These are phyloP conservation scores for Drosophila insularis DNA, from an alignment of 1,140 invertebrate genomes.

Conservation along the genomic window DNA sequence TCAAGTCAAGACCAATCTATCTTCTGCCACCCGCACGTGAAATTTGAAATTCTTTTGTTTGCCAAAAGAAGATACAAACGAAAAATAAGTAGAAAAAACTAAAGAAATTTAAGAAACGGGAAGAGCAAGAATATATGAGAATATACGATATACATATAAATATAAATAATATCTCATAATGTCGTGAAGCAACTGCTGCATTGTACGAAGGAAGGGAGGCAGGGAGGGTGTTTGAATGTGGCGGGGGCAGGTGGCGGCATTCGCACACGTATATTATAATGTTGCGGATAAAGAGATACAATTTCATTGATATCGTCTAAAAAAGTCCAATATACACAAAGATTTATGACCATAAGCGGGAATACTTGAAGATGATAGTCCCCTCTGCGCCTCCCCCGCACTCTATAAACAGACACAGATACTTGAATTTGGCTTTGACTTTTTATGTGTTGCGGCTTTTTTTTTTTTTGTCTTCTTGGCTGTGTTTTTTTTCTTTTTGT, in stretches of 20 bases:
- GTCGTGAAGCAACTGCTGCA: conserved; percentile 72
- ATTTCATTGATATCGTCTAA: conserved; percentile 82
- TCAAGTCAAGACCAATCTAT: conserved; percentile 70
- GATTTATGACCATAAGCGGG: conserved; percentile 70
- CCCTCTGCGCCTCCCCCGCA: neutral
- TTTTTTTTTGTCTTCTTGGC: neutral
- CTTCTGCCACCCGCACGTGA: conserved; percentile 72
- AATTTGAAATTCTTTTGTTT: conserved; percentile 74
- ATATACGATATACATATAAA: conserved; percentile 38
- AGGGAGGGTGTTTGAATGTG: conserved; percentile 1
- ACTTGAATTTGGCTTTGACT: conserved; percentile 37
- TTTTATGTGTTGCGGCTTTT: conserved; percentile 16
- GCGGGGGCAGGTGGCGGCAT: conserved; percentile 30
- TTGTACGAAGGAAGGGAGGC: neutral
- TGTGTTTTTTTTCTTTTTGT: conserved; percentile 18
- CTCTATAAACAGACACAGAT: conserved; percentile 1
- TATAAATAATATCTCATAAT: conserved; percentile 81
- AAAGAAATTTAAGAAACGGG: conserved; percentile 68
- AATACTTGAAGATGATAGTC: conserved; percentile 63
- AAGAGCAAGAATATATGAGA: conserved; percentile 11
- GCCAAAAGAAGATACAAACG: conserved; percentile 38
- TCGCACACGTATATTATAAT: conserved; percentile 81
- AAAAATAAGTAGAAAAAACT: conserved; percentile 28
- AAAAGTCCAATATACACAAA: conserved; percentile 76
- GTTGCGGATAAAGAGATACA: conserved; percentile 82